Evolutionary conservation across 2,113 vertebrate species (phyloP).

Genomic region (Chionodraco myersi): DNA sequence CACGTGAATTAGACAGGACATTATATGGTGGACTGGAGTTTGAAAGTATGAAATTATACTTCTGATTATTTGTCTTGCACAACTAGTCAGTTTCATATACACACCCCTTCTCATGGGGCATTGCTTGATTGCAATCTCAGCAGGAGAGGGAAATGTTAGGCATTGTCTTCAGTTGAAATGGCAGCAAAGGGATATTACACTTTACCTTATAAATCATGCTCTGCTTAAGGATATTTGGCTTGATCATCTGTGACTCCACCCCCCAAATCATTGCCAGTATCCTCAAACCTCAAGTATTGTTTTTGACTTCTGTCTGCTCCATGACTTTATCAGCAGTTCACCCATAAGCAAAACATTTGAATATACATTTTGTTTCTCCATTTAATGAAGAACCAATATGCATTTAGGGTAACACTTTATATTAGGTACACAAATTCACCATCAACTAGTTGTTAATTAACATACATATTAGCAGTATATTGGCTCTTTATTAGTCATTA

Average conservation of each 20-base stretch:
- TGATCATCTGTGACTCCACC: background rate
- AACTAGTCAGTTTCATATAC: background rate
- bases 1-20: constrained; percentile 11
- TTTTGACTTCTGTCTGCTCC: background rate
- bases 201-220: constrained; percentile 14
- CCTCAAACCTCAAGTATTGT: background rate
- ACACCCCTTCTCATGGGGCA: background rate
- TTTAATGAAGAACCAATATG: background rate
- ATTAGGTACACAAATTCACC: too few species aligned
- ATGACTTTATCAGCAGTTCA: background rate
- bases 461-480: too few species aligned
- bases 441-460: too few species aligned
- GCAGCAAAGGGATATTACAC: constrained; percentile 41
- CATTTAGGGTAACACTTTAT: background rate
- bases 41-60: background rate
- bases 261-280: background rate
- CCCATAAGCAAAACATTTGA: background rate
- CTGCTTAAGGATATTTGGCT: constrained; percentile 29
- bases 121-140: constrained; percentile 10
- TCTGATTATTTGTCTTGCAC: background rate
- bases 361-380: background rate
- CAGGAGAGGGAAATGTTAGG: constrained; percentile 12
- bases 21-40: background rate
- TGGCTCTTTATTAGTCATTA: too few species aligned
- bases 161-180: constrained; percentile 32